phyloP scores from a whole-genome alignment of 37 sponge, comb jelly and placozoan species.

The Cliona cf. orientalis region DNA sequence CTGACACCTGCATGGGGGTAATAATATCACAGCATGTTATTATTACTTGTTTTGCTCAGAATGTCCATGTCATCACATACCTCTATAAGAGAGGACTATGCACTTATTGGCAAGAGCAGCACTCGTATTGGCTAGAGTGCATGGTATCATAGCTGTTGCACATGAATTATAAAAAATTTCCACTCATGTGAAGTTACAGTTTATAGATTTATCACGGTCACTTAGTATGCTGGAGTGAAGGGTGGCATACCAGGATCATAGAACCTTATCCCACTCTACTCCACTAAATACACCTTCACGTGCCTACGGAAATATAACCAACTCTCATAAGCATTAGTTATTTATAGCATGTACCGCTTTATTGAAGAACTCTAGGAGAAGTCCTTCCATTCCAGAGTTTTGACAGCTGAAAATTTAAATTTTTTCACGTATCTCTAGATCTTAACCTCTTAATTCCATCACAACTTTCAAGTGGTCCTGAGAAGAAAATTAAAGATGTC shows the following conservation, averaged over 20 bases:
- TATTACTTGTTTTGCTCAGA: neutral
- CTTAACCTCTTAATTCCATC: no score
- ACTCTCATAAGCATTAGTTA: neutral
- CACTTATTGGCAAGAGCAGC: constrained; percentile 65
- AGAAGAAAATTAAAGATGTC: neutral
- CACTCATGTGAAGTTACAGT: no score
- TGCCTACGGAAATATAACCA: constrained; percentile 18
- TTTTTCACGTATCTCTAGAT: constrained; percentile 62
- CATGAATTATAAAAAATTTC: neutral
- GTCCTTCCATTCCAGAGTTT: constrained; percentile 59
- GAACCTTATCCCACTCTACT: constrained; percentile 94
- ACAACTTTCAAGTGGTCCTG: no score
- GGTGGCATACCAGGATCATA: constrained; percentile 87
- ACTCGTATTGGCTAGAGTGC: constrained; percentile 57
- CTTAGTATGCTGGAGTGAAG: constrained; percentile 53
- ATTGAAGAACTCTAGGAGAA: constrained; percentile 66
- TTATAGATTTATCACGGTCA: no score
- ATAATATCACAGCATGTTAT: no score
- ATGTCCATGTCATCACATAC: neutral
- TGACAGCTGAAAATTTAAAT: constrained; percentile 50
- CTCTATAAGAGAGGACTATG: constrained; percentile 29
- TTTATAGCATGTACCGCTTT: constrained; percentile 31
- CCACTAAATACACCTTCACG: constrained; percentile 51
- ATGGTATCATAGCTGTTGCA: constrained; percentile 69
- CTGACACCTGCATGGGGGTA: neutral